Base-by-base conservation (phyloP, 1,140 invertebrate species). In the Caenorhabditis tropicalis region DNA sequence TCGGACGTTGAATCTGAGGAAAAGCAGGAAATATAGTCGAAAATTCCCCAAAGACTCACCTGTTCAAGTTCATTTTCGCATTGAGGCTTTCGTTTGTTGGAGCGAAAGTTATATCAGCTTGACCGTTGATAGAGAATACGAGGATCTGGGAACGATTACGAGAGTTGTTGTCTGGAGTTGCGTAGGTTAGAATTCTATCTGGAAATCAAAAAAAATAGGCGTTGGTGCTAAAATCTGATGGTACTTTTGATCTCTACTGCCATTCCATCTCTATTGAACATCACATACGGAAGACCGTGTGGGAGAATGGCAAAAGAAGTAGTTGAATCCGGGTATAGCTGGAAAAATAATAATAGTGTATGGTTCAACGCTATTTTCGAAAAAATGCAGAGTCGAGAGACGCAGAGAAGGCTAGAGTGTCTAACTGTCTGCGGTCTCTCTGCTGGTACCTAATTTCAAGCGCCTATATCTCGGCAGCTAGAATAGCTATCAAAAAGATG, bases 181-280 rank as follows among this genome's bases (percentile, higher is more conserved):
- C 88, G 53, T 91, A 89, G 21, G 90, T 91, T 15, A 90, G 81
- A 60, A 90, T 90, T 33, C 90, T 86, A 46, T 89, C 89, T 90
- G 74, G 58, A 91, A 82, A 27, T 0, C 6, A 36, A 0, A 33
- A 31, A 58, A 56, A 1, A 31, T 10, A 33, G 24, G 24, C 46
- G 21, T 58, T 39, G 10, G 27, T n/a, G n/a, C n/a, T n/a, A 6
- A 15, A 53, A 24, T 16, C 15, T 4, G 19, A 1, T 9, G 9
- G 16, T 15, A 53, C 58, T 56, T 81, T 90, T 87, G 81, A 90
- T 90, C n/a, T 89, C 87, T 24, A 87, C 86, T 16, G 87, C 36
- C 65, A 74, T 74, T 12, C 65, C 43, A 24, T 88, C 89, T n/a
- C 90, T 86, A 27, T 82, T 86, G 82, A 90, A 90, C 27, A 36